Evolutionary conservation across 2,113 vertebrate genomes (phyloP).

Genomic region (Stictonetta naevosa): DNA sequence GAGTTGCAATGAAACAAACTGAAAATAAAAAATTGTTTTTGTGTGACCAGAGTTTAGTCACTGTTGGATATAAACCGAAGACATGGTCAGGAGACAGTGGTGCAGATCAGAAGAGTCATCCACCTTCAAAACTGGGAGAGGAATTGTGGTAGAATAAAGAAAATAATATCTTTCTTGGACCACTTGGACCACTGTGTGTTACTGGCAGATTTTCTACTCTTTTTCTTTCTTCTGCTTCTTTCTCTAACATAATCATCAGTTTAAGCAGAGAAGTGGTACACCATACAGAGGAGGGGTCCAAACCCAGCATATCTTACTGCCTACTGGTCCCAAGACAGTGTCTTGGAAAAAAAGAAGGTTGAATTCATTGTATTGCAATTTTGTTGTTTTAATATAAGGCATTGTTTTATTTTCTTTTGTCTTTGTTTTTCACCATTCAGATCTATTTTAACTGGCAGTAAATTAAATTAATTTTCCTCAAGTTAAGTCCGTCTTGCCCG

Average conservation of each 20-base stretch:
- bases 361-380: not conserved
- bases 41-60: accelerated
- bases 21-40: not conserved
- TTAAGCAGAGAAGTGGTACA: not conserved
- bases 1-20: not conserved
- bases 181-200: not conserved
- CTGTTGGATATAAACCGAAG: not conserved
- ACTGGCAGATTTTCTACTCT: not conserved
- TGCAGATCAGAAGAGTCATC: not conserved
- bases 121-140: not conserved
- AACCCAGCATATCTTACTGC: accelerated
- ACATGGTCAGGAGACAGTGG: not conserved
- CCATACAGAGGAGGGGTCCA: not conserved
- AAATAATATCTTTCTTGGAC: not conserved
- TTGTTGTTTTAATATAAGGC: not conserved
- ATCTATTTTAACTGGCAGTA: not conserved
- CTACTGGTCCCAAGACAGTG: not conserved
- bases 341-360: not conserved
- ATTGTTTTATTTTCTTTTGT: not conserved
- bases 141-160: not conserved
- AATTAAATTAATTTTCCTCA: not conserved
- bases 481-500: not conserved
- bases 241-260: not conserved
- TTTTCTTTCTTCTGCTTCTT: not conserved
- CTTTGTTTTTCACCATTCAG: not conserved